phyloP scores from a whole-genome alignment of 2,113 vertebrate genomes.

The Chunga burmeisteri region DNA sequence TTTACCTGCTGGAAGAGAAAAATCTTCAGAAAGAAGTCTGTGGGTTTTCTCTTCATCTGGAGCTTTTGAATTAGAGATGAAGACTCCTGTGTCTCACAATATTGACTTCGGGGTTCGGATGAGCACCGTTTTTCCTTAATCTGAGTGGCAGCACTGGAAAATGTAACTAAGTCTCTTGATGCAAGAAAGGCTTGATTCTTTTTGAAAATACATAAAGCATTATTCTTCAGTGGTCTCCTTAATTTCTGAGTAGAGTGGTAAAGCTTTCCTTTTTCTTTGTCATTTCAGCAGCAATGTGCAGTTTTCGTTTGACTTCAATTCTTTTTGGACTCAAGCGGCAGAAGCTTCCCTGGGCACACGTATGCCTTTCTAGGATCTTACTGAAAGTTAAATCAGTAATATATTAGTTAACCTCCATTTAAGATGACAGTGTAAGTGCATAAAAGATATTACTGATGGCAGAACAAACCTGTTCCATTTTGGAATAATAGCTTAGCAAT shows the following conservation, averaged over 20 bases:
- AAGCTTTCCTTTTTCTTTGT: not conserved
- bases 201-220: not conserved
- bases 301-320: not conserved
- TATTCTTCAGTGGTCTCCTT: not conserved
- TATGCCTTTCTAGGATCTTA: not conserved
- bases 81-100: not conserved
- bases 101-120: not conserved
- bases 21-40: not conserved
- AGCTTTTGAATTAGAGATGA: not conserved
- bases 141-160: not conserved
- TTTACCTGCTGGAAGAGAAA: not conserved
- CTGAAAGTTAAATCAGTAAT: conserved; percentile 22
- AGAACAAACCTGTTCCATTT: not conserved
- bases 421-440: not conserved
- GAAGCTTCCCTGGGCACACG: not conserved
- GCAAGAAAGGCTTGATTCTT: not conserved
- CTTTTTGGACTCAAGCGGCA: not conserved
- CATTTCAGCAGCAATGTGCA: not conserved
- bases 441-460: not conserved
- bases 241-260: not conserved
- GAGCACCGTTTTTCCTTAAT: not conserved
- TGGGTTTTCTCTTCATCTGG: not conserved
- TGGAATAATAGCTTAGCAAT: not conserved
- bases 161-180: not conserved
- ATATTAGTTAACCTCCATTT: not conserved